Percentiles rank a stretch among this genome's conserved stretches.
Evolutionary conservation across 2,797 vertebrate species (phyloP).

Genomic region (Acanthiza pusilla): DNA sequence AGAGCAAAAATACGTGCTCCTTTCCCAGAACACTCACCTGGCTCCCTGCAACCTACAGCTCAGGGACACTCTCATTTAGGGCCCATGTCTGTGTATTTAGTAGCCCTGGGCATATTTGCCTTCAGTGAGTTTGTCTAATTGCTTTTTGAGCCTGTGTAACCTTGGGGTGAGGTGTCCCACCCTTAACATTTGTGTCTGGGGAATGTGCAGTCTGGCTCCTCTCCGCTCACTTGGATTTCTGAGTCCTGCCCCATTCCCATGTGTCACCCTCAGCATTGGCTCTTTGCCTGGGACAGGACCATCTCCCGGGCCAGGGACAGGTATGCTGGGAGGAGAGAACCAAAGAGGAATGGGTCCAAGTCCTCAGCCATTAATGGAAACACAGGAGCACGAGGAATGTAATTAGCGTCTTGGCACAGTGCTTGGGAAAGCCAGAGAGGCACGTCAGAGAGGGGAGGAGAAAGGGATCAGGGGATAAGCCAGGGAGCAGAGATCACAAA

Average conservation of each 20-base stretch:
- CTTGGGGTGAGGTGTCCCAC: background rate
- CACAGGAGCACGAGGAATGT: background rate
- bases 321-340: background rate
- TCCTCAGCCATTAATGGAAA: conserved; percentile 30
- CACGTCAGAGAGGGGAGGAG: conserved; percentile 11
- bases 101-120: background rate
- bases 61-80: background rate
- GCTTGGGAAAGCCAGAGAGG: conserved; percentile 42
- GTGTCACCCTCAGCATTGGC: background rate
- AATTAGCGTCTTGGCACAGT: conserved; percentile 14
- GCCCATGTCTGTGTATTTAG: background rate
- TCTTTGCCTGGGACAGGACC: background rate
- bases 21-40: background rate
- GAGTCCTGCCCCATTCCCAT: background rate
- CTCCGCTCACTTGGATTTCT: accelerated
- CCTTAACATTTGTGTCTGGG: background rate
- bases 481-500: background rate
- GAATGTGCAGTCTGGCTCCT: background rate
- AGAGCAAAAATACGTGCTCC: background rate
- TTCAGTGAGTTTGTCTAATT: background rate
- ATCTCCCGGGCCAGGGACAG: background rate
- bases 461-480: conserved; percentile 22
- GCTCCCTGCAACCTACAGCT: background rate
- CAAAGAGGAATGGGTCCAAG: background rate
- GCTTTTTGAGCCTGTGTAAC: background rate